Evolutionary conservation across 1,140 invertebrate species (phyloP), one percentile per base, ranked within the genome.

Genomic region (Trichomalopsis sarcophagae): DNA sequence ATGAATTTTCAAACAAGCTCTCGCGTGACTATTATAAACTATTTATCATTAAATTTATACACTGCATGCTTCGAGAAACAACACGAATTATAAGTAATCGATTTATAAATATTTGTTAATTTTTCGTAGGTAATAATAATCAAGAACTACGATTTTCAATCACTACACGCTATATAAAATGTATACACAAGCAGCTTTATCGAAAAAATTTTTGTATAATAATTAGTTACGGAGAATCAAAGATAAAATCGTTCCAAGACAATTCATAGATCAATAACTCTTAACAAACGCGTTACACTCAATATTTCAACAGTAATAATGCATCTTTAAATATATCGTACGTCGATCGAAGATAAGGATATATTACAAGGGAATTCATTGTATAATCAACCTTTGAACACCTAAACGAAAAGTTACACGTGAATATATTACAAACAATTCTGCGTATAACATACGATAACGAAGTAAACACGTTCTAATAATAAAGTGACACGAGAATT

Each of bases 171-270:
- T 9, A 17, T n/a, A 62, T 62, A 62, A 55, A 62, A 62, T 62
- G 55, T 62, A 62, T 62, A 62, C 55, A 62, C 55, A 62, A 62
- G 55, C 55, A 62, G 55, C 55, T 62, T 55, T 62, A n/a, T 62
- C 55, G 50, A 55, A 55, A 55, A 55, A 55, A 17, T 14, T 14
- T 55, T 21, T 55, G 50, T 55, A 55, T 17, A 62, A 62, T 62
- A 62, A 62, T 62, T n/a, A 62, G 7, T n/a, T 21, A 5, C 7
- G 55, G 5, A 62, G 55, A 62, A 21, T 62, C 7, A 62, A 62
- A 62, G 21, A 21, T 5, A 17, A 55, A 0, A 62, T 62, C 55
- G 21, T 50, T 36, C 5, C 55, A 5, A 62, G 14, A 62, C 6
- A 62, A 62, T 62, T 62, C 2, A 17, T 13, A 9, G 47, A 50